Base-by-base conservation (phyloP, 2,888 invertebrate genomes). In the Heliconius hortense region DNA sequence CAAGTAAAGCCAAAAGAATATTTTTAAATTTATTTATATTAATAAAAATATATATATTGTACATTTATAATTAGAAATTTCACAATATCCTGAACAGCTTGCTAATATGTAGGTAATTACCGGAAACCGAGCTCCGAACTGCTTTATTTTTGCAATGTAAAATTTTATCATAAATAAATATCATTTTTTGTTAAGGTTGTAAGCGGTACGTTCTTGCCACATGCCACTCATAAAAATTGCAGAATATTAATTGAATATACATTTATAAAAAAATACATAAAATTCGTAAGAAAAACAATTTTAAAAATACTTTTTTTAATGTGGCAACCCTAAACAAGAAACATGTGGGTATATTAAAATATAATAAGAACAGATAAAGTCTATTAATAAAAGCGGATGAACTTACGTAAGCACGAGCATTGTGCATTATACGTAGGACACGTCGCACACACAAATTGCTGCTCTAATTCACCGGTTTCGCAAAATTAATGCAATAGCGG, bases 401-500 rank as follows among this genome's bases (percentile, higher is more conserved):
- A 78, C 79, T 87, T 85, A 82, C 86, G 86, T 81, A 86, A 87
- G 78, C 72, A 76, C 28, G 26, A 59, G 71, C 80, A 87, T 87
- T 86, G 86, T 87, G 82, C 85, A 82, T 83, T 82, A 87, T 72
- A 72, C 82, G 85, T 89, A 89, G 89, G 90, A 89, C 91, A 90
- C 89, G 89, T 89, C 88, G 86, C 88, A 87, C 84, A 87, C 86
- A 88, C 88, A 90, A 90, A 91, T 91, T 90, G 87, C 90, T 90
- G 92, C 92, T 93, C 93, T 88, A 92, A 90, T 93, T 93, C 91
- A 84, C 90, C 82, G 80, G 85, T 92, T 91, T 91, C 92, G 93
- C 87, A 93, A 93, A 93, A 82, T 86, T 87, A 89, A 90, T 86
- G 88, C 86, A 88, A 87, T 83, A 80, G 83, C 84, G 89, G 81